Base-by-base conservation (phyloP, 1,140 invertebrate genomes). In the Drosophila burlai region DNA sequence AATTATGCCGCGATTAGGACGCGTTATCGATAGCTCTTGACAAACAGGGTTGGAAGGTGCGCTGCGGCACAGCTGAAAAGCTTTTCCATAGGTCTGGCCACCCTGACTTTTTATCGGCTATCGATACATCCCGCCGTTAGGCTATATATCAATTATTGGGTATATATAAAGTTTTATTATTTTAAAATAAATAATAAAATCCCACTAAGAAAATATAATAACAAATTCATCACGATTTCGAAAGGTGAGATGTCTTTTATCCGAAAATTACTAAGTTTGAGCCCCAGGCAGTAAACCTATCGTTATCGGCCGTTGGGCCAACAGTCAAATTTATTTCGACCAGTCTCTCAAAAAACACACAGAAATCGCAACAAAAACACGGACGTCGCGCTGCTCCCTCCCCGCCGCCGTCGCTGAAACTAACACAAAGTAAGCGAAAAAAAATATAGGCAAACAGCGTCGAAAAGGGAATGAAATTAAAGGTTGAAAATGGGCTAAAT, bases 381-480 rank as follows among this genome's bases (percentile, higher is more conserved):
- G 54, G 67, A 50, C 69, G 45, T 60, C 49, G 61, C n/a, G 40
- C 29, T 54, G 54, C 38, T 60, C 57, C 31, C 31, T 69, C 50
- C 59, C 43, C 61, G 77, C 63, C 46, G 21, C 34, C 52, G 54
- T 66, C 61, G 47, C 42, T 52, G 34, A 55, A 67, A 72, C 40
- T 55, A 38, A 60, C 9, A 67, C 47, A 75, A 81, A 87, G 84
- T 87, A 87, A 89, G 81, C 62, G 24, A 16, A 16, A 61, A 77
- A 60, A 55, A 89, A 81, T 57, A 40, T 45, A 50, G 52, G 61
- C 26, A 42, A 45, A 65, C 49, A 43, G 18, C 65, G 24, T 16
- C 34, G n/a, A 42, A 36, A 24, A 61, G 21, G 29, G 7, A 46
- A 59, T 42, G 10, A 38, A 59, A 36, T 38, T 68, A 49, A 72